Evolutionary conservation across 2,888 invertebrate genomes (phyloP).

Genomic region (Seira musarum): DNA sequence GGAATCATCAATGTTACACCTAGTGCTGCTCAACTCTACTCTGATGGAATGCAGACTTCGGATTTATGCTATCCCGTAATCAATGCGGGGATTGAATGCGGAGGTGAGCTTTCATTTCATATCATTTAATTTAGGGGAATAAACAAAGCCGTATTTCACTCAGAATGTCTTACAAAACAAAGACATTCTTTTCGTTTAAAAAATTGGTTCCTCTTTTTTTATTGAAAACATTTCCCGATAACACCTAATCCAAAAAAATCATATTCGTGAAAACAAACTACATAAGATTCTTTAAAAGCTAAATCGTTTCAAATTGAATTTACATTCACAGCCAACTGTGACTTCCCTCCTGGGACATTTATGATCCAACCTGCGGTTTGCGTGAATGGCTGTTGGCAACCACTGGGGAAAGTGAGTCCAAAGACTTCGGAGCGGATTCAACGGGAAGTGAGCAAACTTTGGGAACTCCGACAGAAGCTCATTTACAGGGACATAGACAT

Average conservation of each 20-base stretch:
- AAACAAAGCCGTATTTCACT: not conserved
- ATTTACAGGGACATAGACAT: constrained; percentile 62
- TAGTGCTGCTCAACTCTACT: constrained; percentile 21
- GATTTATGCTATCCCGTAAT: constrained; percentile 36
- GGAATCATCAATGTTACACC: constrained; percentile 28
- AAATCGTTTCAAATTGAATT: no score
- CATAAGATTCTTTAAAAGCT: no score
- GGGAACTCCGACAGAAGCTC: constrained; percentile 58
- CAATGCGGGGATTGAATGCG: constrained; percentile 53
- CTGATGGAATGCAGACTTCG: constrained; percentile 22
- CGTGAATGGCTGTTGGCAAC: constrained; percentile 63
- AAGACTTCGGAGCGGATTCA: constrained; percentile 48
- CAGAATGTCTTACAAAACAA: no score
- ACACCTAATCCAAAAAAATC: no score
- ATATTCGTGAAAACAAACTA: no score
- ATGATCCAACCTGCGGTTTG: constrained; percentile 68
- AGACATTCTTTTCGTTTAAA: no score
- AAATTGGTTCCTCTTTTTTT: no score
- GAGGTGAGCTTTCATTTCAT: constrained; percentile 14
- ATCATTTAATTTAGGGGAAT: not conserved
- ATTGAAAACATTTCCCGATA: no score
- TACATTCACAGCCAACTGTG: constrained; percentile 20
- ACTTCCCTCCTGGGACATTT: constrained; percentile 66
- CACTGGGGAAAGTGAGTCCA: constrained; percentile 61
- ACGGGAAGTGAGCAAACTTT: constrained; percentile 62